phyloP scores from a whole-genome alignment of 2,888 invertebrate genomes.

The Himalopsyche kuldschensis region DNA sequence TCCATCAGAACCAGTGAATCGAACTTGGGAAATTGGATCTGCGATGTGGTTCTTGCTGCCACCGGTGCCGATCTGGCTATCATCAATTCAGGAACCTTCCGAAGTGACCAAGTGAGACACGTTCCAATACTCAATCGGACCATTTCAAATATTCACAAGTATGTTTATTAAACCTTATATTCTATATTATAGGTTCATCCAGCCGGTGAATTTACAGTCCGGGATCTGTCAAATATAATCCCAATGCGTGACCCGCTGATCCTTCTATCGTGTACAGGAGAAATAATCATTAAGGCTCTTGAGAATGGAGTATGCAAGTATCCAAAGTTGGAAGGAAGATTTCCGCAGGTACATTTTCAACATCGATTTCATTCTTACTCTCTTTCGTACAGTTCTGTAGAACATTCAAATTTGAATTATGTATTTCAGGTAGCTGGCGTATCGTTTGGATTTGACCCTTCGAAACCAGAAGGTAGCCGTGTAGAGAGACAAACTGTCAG shows the following conservation, averaged over 20 bases:
- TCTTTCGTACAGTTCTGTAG: neutral
- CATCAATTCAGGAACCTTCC: slow-evolving; percentile 84
- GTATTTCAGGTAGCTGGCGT: slow-evolving; percentile 67
- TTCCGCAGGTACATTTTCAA: slow-evolving; percentile 67
- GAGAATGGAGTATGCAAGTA: slow-evolving; percentile 87
- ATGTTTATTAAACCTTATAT: neutral
- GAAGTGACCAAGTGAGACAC: slow-evolving; percentile 67
- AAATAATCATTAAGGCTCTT: slow-evolving; percentile 68
- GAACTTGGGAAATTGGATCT: slow-evolving; percentile 87
- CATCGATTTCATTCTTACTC: neutral
- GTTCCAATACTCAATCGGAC: neutral
- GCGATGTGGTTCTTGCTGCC: slow-evolving; percentile 80
- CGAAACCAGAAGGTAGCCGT: slow-evolving; percentile 68
- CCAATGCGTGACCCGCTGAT: slow-evolving; percentile 85
- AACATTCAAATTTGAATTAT: neutral
- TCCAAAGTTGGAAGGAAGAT: slow-evolving; percentile 85
- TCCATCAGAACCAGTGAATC: slow-evolving; percentile 80
- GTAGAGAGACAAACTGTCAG: slow-evolving; percentile 73
- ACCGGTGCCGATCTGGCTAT: slow-evolving; percentile 84
- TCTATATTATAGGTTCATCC: slow-evolving; percentile 64
- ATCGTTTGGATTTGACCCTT: slow-evolving; percentile 75
- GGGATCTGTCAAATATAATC: slow-evolving; percentile 79
- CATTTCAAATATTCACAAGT: neutral
- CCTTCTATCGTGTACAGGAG: slow-evolving; percentile 73
- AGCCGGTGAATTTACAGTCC: slow-evolving; percentile 81